Percentiles rank a stretch among this genome's conserved stretches.
Conservation (phyloP, 2,888 invertebrate genomes). For the Acronicta psi region DNA sequence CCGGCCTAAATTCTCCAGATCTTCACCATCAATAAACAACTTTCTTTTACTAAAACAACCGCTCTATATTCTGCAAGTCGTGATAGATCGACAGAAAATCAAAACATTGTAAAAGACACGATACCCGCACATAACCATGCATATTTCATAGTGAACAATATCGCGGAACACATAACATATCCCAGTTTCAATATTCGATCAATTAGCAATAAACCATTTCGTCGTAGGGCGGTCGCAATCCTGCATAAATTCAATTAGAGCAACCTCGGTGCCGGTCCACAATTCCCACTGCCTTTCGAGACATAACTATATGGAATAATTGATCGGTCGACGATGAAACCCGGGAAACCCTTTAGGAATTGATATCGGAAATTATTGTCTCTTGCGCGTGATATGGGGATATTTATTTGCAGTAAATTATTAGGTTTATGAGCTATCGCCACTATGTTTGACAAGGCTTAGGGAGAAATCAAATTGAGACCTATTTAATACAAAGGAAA, state of each 20-base stretch:
- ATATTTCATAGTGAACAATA: conserved; percentile 60
- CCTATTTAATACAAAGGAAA: conserved; percentile 31
- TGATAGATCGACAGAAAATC: conserved; percentile 51
- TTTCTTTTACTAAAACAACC: conserved; percentile 27
- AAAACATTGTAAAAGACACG: conserved; percentile 49
- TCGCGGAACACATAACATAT: conserved; percentile 58
- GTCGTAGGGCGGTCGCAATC: conserved; percentile 72
- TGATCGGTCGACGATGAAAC: conserved; percentile 68
- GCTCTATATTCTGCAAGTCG: conserved; percentile 33
- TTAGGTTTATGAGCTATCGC: conserved; percentile 43
- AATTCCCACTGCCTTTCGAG: conserved; percentile 69
- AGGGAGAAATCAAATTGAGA: conserved; percentile 26
- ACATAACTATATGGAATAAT: conserved; percentile 80
- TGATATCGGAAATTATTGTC: conserved; percentile 63
- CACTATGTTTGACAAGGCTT: conserved; percentile 17
- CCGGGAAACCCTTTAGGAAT: conserved; percentile 66
- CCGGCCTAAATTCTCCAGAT: neutral
- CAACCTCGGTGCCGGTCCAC: conserved; percentile 62
- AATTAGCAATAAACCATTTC: conserved; percentile 82
- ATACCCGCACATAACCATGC: conserved; percentile 48
- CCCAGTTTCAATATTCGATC: conserved; percentile 74
- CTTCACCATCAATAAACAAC: conserved; percentile 37
- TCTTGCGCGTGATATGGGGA: conserved; percentile 50
- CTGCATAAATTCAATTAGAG: conserved; percentile 85
- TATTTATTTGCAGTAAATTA: conserved; percentile 60